A percentile compares a stretch with the other conserved stretches of the same genome.
Evolutionary conservation across 2,113 vertebrate species (phyloP).

Genomic region (Ia io): DNA sequence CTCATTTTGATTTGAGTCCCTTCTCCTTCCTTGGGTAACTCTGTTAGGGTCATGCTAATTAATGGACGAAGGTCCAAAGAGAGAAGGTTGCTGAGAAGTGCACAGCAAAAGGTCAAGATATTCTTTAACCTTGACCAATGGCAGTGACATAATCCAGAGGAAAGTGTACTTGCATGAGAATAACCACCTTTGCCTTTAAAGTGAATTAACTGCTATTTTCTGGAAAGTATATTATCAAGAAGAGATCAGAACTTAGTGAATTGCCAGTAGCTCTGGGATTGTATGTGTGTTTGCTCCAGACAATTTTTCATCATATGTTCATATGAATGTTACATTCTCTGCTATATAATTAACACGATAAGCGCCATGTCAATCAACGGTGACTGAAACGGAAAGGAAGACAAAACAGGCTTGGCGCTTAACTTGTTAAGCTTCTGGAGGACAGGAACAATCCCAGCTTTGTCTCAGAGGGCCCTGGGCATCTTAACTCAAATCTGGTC

Average conservation of each 20-base stretch:
- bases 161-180: background rate
- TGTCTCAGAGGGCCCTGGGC: background rate
- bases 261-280: background rate
- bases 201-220: background rate
- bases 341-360: background rate
- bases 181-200: background rate
- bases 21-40: background rate
- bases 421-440: background rate
- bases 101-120: background rate
- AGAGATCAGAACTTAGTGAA: background rate
- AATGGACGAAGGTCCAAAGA: background rate
- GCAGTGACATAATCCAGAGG: background rate
- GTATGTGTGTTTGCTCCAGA: background rate
- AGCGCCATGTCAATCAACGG: too few relatives aligned
- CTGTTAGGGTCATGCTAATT: background rate
- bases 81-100: background rate
- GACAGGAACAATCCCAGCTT: background rate
- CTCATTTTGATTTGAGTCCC: background rate
- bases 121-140: background rate
- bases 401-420: too few relatives aligned
- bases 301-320: background rate
- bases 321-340: background rate
- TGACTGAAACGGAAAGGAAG: too few relatives aligned
- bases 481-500: background rate
- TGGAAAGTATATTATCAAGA: background rate